Evolutionary conservation across 2,797 vertebrate genomes (phyloP).

Genomic region (Gallinago stenura): DNA sequence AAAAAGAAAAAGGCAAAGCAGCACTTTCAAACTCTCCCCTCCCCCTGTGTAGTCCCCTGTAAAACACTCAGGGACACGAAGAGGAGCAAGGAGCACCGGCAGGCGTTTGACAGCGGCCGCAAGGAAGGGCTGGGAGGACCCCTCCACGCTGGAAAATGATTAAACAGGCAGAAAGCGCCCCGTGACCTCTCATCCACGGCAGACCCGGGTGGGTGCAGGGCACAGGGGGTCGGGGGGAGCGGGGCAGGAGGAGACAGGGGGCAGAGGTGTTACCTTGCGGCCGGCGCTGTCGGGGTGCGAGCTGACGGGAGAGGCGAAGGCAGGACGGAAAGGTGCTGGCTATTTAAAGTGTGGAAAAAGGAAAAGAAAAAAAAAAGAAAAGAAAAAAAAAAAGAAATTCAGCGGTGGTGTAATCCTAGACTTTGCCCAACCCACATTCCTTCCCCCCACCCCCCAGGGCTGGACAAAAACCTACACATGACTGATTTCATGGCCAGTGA

Average conservation of each 20-base stretch:
- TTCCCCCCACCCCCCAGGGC: constrained; percentile 65
- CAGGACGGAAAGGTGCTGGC: constrained; percentile 68
- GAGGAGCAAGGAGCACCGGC: background rate
- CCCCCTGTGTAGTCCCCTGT: background rate
- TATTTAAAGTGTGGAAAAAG: constrained; percentile 75
- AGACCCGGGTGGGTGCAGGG: background rate
- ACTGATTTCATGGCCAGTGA: constrained; percentile 59
- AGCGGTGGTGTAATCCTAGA: constrained; percentile 80
- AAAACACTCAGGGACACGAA: background rate
- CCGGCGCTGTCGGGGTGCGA: constrained; percentile 38
- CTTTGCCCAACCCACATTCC: constrained; percentile 83
- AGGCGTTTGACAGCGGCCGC: background rate
- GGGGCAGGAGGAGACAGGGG: background rate
- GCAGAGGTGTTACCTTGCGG: constrained; percentile 72
- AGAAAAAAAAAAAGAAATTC: background rate
- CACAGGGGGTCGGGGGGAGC: background rate
- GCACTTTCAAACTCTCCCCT: background rate
- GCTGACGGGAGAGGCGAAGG: background rate
- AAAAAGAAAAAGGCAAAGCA: background rate
- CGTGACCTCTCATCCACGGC: background rate
- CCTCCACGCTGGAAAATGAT: constrained; percentile 7
- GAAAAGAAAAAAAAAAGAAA: no score
- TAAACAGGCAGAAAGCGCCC: constrained; percentile 7
- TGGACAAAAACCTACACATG: constrained; percentile 63
- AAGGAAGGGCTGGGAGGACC: background rate